A percentile compares a stretch with the other conserved stretches of the same genome.
Conservation (phyloP, 1,140 invertebrate genomes). For the Phymorhynchus buccinoides region DNA sequence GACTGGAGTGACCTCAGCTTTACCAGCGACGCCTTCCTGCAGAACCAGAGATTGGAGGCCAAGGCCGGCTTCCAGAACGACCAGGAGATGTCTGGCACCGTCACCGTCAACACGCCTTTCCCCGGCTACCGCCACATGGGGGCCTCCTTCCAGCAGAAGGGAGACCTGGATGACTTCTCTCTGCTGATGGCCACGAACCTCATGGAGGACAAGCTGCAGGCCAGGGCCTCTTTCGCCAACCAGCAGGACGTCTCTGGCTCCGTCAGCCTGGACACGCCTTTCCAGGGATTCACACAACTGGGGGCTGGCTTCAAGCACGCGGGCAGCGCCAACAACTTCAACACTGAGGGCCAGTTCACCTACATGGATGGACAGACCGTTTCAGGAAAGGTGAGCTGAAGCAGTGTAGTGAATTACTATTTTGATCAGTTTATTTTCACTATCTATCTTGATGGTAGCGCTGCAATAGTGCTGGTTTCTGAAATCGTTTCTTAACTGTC, state of each 20-base stretch:
- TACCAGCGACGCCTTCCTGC: not conserved
- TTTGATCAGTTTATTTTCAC: no score
- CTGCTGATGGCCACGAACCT: conserved; percentile 12
- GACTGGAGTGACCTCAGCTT: conserved; percentile 20
- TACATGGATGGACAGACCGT: conserved; percentile 37
- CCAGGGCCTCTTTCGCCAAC: not conserved
- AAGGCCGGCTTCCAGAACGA: not conserved
- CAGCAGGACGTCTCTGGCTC: not conserved
- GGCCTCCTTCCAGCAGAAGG: not conserved
- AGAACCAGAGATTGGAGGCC: not conserved
- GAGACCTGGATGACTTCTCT: not conserved
- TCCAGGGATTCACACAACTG: conserved; percentile 27
- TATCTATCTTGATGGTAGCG: no score
- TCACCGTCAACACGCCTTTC: conserved; percentile 24
- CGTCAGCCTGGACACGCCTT: conserved; percentile 24
- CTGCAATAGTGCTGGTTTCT: no score
- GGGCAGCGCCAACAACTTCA: conserved; percentile 27
- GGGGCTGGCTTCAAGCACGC: conserved; percentile 36
- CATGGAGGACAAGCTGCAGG: conserved; percentile 17
- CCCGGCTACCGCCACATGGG: not conserved
- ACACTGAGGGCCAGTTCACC: conserved; percentile 32
- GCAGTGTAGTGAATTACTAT: no score
- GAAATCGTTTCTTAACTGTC: no score
- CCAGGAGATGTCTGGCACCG: conserved; percentile 9
- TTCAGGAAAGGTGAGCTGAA: conserved; percentile 26